Evolutionary conservation across 2,797 vertebrate species (phyloP).

Genomic region (Falco columbarius): DNA sequence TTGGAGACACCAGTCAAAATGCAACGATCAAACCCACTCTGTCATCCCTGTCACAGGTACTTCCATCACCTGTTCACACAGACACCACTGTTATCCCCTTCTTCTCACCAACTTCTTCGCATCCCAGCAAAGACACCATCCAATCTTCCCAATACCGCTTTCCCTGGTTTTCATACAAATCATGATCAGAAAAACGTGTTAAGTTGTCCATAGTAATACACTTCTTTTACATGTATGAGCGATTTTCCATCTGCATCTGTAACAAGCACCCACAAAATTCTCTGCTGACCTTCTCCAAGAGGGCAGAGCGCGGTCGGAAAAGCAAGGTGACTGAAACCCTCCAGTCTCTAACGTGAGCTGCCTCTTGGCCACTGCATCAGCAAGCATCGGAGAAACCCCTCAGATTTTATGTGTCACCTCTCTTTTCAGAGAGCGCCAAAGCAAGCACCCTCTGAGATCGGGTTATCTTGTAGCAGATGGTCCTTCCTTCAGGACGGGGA

Average conservation of each 20-base stretch:
- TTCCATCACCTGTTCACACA: not conserved
- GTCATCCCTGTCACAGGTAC: not conserved
- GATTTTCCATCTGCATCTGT: not conserved
- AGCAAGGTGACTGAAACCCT: not conserved
- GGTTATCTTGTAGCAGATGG: constrained; percentile 52
- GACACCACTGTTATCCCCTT: not conserved
- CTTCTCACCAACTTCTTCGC: not conserved
- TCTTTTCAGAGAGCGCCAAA: not conserved
- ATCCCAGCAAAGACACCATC: not conserved
- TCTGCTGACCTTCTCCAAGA: too few relatives aligned
- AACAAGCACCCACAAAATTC: not conserved
- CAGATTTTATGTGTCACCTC: not conserved
- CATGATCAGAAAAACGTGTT: not conserved
- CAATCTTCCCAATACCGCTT: not conserved
- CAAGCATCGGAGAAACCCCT: not conserved
- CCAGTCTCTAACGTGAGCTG: not conserved
- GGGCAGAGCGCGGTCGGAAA: not conserved
- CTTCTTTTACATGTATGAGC: not conserved
- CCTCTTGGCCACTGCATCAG: not conserved
- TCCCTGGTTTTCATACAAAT: not conserved
- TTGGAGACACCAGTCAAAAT: not conserved
- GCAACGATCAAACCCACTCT: not conserved
- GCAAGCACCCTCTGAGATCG: not conserved
- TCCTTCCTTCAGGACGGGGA: constrained; percentile 61
- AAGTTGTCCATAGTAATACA: not conserved